phyloP scores from a whole-genome alignment of 2,113 vertebrate genomes.

The Dipodomys merriami region DNA sequence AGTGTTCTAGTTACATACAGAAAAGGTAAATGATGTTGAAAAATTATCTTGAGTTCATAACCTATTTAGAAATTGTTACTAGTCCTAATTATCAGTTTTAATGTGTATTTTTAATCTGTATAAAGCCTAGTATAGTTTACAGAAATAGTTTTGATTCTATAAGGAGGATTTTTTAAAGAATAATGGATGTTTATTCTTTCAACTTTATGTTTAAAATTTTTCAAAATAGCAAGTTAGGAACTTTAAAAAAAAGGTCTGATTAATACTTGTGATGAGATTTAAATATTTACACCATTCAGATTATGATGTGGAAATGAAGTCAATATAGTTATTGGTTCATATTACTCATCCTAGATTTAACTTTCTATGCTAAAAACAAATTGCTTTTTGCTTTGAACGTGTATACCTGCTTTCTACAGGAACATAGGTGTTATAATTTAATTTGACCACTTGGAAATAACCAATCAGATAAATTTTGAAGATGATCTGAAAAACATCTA shows the following conservation, averaged over 20 bases:
- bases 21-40: neutral
- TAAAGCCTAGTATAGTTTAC: slow-evolving; percentile 9
- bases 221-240: neutral
- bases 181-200: neutral
- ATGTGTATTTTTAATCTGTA: slow-evolving; percentile 11
- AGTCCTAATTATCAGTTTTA: neutral
- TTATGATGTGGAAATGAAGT: too few relatives aligned
- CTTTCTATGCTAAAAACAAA: neutral
- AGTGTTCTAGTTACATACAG: neutral
- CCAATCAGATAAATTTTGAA: neutral
- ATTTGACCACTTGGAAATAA: neutral
- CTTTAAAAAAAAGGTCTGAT: neutral
- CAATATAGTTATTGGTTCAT: neutral
- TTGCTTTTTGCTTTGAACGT: neutral
- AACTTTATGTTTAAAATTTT: neutral
- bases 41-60: neutral
- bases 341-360: neutral
- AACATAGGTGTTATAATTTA: slow-evolving; percentile 9
- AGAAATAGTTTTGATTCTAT: slow-evolving; percentile 23
- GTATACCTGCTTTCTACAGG: neutral
- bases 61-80: too few relatives aligned
- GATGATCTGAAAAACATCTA: neutral
- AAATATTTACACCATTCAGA: neutral
- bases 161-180: slow-evolving; percentile 6
- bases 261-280: neutral